Evolutionary conservation across 2,797 vertebrate genomes (phyloP).

Genomic region (Acipenser ruthenus): DNA sequence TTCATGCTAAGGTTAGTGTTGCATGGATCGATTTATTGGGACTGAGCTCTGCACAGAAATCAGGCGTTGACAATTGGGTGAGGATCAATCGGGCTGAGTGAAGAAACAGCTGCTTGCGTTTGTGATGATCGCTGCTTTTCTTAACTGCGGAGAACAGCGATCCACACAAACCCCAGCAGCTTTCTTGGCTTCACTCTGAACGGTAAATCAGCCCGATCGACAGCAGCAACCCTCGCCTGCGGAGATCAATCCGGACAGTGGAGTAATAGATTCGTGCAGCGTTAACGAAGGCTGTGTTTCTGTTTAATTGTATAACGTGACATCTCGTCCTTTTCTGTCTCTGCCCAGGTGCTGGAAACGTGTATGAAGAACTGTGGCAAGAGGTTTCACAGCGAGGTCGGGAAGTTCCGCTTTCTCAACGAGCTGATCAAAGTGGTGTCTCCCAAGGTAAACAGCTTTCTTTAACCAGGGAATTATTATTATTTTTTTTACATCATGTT

Average conservation of each 20-base stretch:
- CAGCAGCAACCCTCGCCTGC: background rate
- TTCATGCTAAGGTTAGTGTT: no score
- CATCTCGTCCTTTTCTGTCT: background rate
- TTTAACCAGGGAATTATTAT: no score
- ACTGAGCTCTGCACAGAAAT: no score
- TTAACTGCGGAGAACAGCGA: no score
- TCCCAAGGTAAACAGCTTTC: constrained; percentile 71
- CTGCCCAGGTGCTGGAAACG: constrained; percentile 76
- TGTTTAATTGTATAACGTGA: background rate
- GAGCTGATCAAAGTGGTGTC: constrained; percentile 98
- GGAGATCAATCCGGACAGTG: background rate
- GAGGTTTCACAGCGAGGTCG: constrained; percentile 86
- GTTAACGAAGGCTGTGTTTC: background rate
- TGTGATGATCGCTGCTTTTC: no score
- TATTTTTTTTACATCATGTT: no score
- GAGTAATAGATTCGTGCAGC: no score
- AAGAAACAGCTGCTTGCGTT: no score
- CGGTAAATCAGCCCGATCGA: background rate
- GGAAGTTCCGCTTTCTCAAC: constrained; percentile 96
- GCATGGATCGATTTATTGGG: no score
- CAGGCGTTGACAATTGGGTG: no score
- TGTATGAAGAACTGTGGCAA: constrained; percentile 94
- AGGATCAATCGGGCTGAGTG: no score
- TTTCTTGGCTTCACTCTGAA: background rate
- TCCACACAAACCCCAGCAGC: background rate